Evolutionary conservation across 2,888 invertebrate species (phyloP).

Genomic region (Mesopsocus fuscifrons): DNA sequence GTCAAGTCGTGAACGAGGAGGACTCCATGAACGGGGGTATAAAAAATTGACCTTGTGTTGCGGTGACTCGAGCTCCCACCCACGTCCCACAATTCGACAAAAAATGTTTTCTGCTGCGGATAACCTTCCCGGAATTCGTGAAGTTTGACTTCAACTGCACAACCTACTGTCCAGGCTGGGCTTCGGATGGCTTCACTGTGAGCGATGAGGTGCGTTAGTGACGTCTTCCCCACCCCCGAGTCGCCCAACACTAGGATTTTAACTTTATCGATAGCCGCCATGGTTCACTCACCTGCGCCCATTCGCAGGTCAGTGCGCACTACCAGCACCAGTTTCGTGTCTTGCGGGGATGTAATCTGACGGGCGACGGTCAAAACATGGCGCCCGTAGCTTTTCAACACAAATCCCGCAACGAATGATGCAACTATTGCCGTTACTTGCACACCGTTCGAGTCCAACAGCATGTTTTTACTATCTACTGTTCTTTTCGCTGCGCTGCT

Average conservation of each 20-base stretch:
- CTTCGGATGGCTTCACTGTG: constrained; percentile 68
- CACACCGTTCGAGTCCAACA: constrained; percentile 12
- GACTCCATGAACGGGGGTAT: constrained; percentile 76
- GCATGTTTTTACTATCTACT: constrained; percentile 20
- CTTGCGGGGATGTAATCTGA: constrained; percentile 9
- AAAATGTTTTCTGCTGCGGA: constrained; percentile 73
- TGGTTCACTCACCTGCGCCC: constrained; percentile 33
- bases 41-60: constrained; percentile 86
- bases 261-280: constrained; percentile 76
- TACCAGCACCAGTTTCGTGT: constrained; percentile 49
- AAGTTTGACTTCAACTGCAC: constrained; percentile 85
- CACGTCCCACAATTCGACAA: constrained; percentile 93
- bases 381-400: constrained; percentile 7
- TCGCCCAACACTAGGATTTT: constrained; percentile 84
- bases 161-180: constrained; percentile 92
- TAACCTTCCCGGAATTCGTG: constrained; percentile 92
- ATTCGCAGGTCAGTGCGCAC: constrained; percentile 55
- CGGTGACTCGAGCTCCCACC: constrained; percentile 88
- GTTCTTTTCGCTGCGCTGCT: constrained; percentile 21
- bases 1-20: constrained; percentile 84
- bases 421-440: constrained; percentile 15
- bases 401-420: constrained; percentile 8
- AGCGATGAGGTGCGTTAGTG: constrained; percentile 77
- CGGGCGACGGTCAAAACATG: not conserved
- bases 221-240: constrained; percentile 93